Percentiles rank a stretch among this genome's conserved stretches.
phyloP scores from a whole-genome alignment of 2,797 vertebrate genomes.

The Dipus sagitta region DNA sequence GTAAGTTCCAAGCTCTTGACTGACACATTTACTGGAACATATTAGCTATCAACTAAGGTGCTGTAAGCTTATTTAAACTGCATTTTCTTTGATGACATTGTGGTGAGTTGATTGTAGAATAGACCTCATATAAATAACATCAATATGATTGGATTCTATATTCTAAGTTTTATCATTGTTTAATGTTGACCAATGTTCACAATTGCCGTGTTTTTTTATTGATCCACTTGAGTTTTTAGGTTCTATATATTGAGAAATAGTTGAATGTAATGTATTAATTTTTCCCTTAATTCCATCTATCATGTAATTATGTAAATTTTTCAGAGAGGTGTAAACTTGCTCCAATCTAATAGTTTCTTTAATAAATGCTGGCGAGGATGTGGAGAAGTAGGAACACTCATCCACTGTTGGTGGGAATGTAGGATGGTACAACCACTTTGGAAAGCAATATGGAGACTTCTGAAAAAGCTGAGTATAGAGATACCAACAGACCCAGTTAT shows the following conservation, averaged over 20 bases:
- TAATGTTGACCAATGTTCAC: neutral
- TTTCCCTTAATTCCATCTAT: neutral
- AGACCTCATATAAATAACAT: neutral
- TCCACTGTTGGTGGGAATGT: too few species aligned
- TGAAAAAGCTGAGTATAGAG: too few species aligned
- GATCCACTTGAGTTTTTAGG: neutral
- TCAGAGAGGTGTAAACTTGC: neutral
- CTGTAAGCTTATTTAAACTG: constrained; percentile 5
- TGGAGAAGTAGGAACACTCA: too few species aligned
- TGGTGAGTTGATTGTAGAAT: neutral
- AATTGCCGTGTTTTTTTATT: neutral
- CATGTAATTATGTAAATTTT: neutral
- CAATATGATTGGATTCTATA: neutral
- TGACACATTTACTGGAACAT: neutral
- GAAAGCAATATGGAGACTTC: too few species aligned
- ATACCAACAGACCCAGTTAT: too few species aligned
- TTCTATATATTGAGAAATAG: neutral
- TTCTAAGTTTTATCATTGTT: neutral
- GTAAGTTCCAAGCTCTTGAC: neutral
- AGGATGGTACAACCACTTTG: too few species aligned
- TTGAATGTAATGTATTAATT: neutral
- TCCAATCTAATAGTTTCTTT: neutral
- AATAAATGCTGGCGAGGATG: too few species aligned
- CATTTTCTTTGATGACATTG: constrained; percentile 6
- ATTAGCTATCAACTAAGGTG: neutral